Conservation (phyloP, 2,113 vertebrate species). For the Protomyctophum bolini region DNA sequence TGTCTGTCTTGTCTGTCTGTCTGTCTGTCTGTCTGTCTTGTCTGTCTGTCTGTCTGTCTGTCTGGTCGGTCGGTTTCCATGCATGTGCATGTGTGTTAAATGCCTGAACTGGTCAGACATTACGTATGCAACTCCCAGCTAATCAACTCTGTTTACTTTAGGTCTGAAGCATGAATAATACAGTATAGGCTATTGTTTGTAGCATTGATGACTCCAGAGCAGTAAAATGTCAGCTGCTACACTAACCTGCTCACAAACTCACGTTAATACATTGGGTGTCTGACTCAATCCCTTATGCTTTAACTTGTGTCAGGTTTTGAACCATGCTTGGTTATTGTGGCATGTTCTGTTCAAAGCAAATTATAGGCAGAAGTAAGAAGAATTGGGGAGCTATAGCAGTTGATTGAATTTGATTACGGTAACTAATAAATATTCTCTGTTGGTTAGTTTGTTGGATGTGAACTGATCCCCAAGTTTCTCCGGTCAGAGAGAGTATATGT, state of each 20-base stretch:
- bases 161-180: slow-evolving; percentile 11
- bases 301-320: no score
- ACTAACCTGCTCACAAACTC: background rate
- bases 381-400: background rate
- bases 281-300: background rate
- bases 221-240: background rate
- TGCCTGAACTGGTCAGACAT: no score
- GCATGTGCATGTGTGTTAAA: background rate
- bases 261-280: background rate
- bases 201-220: background rate
- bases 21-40: no score
- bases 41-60: no score
- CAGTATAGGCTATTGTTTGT: background rate
- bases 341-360: no score
- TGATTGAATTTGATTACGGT: background rate
- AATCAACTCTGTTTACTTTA: slow-evolving; percentile 16
- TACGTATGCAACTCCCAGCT: background rate
- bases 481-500: no score
- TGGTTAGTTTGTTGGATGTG: no score
- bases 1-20: no score
- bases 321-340: no score
- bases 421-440: no score
- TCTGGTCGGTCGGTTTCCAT: background rate
- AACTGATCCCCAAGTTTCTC: no score
- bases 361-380: background rate